Percentiles rank a stretch among this genome's conserved stretches.
Evolutionary conservation across 1,140 invertebrate genomes (phyloP).

Genomic region (Zaprionus africanus): DNA sequence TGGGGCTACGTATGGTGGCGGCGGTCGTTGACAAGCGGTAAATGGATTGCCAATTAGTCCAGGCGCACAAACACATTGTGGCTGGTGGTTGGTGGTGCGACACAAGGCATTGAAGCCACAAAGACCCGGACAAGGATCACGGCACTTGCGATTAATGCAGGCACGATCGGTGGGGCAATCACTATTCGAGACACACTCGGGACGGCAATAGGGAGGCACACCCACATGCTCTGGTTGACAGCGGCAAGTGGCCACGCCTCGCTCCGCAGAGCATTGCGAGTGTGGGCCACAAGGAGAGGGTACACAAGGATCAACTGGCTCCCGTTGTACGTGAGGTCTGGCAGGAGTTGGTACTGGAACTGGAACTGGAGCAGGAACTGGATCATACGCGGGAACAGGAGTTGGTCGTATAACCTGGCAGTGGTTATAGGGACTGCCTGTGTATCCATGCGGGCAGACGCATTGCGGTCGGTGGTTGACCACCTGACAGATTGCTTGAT

Average conservation of each 20-base stretch:
- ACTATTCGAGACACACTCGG: conserved; percentile 87
- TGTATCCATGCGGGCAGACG: conserved; percentile 88
- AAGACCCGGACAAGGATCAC: conserved; percentile 86
- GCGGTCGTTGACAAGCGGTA: conserved; percentile 86
- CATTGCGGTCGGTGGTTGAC: conserved; percentile 93
- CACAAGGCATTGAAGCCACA: conserved; percentile 88
- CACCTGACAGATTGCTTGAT: conserved; percentile 91
- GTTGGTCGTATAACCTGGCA: conserved; percentile 88
- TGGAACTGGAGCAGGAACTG: conserved; percentile 81
- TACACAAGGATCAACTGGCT: conserved; percentile 88
- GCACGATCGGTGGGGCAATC: conserved; percentile 89
- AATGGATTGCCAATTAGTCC: conserved; percentile 90
- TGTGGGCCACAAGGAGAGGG: conserved; percentile 91
- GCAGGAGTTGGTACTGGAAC: conserved; percentile 85
- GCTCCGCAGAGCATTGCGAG: conserved; percentile 88
- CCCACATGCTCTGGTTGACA: conserved; percentile 89
- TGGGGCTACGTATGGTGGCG: conserved; percentile 62
- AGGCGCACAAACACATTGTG: conserved; percentile 88
- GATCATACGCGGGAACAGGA: conserved; percentile 85
- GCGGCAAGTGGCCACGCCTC: conserved; percentile 88
- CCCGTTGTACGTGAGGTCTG: conserved; percentile 86
- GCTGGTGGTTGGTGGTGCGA: conserved; percentile 87
- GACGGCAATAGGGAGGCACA: conserved; percentile 88
- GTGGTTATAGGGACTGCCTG: conserved; percentile 89
- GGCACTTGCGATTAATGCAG: conserved; percentile 88